These are phyloP conservation scores for Wiebesia pumilae DNA, from an alignment of 1,140 invertebrate genomes.

Conservation along the genomic window DNA sequence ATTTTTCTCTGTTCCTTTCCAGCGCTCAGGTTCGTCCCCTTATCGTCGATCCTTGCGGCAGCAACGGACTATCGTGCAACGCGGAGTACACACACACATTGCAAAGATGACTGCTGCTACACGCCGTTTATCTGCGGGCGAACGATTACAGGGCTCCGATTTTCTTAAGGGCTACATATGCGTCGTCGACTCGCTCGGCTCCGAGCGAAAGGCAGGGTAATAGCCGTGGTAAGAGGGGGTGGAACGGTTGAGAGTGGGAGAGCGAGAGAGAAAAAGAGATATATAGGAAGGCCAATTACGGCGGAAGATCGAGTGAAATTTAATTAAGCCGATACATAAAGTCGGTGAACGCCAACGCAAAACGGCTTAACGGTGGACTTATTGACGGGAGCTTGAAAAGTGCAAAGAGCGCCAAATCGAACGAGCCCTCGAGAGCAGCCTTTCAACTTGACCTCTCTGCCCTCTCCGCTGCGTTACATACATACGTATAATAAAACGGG, in stretches of 20 bases:
- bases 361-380: slow-evolving; percentile 9
- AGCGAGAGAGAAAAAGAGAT: not conserved
- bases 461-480: not conserved
- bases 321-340: slow-evolving; percentile 59
- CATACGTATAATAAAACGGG: not conserved
- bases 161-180: not conserved
- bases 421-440: not conserved
- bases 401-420: not conserved
- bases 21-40: not conserved
- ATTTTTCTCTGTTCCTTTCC: not conserved
- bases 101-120: not conserved
- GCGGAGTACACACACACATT: too few species aligned
- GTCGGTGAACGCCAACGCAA: not conserved
- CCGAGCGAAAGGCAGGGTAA: too few species aligned
- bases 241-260: not conserved
- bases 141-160: slow-evolving; percentile 7
- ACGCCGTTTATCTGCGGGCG: slow-evolving; percentile 31
- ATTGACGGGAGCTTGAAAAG: slow-evolving; percentile 48
- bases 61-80: slow-evolving; percentile 9
- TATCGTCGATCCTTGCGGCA: not conserved
- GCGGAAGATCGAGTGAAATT: slow-evolving; percentile 56
- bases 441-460: slow-evolving; percentile 1
- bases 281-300: slow-evolving; percentile 44
- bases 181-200: too few species aligned
- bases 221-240: not conserved